phyloP scores from a whole-genome alignment of 2,888 invertebrate genomes.

The Phyllotreta cruciferae region DNA sequence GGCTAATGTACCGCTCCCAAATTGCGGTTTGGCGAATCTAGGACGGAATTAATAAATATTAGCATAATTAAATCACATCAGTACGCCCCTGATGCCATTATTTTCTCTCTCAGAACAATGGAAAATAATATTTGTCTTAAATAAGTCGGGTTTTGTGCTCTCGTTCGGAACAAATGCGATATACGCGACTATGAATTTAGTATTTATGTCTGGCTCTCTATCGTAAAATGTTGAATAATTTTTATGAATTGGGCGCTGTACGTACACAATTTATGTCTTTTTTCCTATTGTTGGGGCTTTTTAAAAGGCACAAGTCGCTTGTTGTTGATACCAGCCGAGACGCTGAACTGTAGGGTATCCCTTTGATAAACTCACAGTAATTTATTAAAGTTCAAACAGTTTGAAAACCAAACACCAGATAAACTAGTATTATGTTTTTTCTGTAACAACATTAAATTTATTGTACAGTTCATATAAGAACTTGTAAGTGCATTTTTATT shows the following conservation, averaged over 20 bases:
- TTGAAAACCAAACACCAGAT: too few species aligned
- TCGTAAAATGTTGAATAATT: slow-evolving; percentile 29
- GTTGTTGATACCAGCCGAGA: slow-evolving; percentile 2
- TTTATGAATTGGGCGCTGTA: slow-evolving; percentile 23
- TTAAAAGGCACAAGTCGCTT: not conserved
- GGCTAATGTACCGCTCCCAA: too few species aligned
- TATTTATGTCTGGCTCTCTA: slow-evolving; percentile 21
- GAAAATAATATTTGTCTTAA: slow-evolving; percentile 30
- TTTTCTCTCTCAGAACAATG: slow-evolving; percentile 33
- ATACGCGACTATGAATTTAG: slow-evolving; percentile 25
- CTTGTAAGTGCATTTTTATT: too few species aligned
- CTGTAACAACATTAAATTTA: too few species aligned
- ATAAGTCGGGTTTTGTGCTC: slow-evolving; percentile 24
- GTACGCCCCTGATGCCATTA: slow-evolving; percentile 23
- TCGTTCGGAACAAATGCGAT: slow-evolving; percentile 23
- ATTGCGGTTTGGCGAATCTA: too few species aligned
- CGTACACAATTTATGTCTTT: slow-evolving; percentile 20
- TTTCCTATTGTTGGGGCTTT: slow-evolving; percentile 10
- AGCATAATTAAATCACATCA: not conserved
- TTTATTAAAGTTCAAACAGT: too few species aligned
- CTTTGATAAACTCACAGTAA: not conserved
- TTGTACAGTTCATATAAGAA: too few species aligned
- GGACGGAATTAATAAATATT: too few species aligned
- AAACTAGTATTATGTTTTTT: too few species aligned
- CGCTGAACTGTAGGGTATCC: slow-evolving; percentile 8